Conservation (phyloP, 2,797 vertebrate genomes). For the Oreonectes daqikongensis region DNA sequence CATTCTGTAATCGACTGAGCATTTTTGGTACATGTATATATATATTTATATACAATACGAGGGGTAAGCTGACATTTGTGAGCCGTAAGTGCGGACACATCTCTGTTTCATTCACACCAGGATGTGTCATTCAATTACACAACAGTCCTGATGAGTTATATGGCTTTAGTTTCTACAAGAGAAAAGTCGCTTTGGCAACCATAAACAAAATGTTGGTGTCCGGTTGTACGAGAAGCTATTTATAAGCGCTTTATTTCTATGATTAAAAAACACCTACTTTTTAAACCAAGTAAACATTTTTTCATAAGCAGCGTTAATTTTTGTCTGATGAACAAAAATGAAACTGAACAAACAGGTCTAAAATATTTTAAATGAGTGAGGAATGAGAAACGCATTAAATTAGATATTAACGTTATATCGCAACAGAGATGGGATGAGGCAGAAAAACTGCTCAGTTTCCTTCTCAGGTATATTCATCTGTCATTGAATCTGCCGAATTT, state of each 20-base stretch:
- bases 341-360: conserved; percentile 39
- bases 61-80: conserved; percentile 47
- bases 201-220: conserved; percentile 62
- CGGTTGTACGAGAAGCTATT: conserved; percentile 53
- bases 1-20: conserved; percentile 23
- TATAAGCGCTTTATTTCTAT: conserved; percentile 55
- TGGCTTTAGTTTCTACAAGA: conserved; percentile 69
- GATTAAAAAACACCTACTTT: conserved; percentile 58
- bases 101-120: conserved; percentile 45
- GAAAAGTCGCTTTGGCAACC: conserved; percentile 64
- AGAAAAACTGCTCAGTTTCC: conserved; percentile 16
- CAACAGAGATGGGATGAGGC: conserved; percentile 59
- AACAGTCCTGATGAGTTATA: conserved; percentile 57
- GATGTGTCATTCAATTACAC: conserved; percentile 28
- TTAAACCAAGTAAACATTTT: conserved; percentile 67
- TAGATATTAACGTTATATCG: background rate
- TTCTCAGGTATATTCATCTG: conserved; percentile 18
- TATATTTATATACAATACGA: too few species aligned
- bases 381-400: conserved; percentile 39
- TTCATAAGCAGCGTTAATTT: conserved; percentile 73
- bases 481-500: background rate
- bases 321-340: conserved; percentile 60
- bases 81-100: conserved; percentile 47
- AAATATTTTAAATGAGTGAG: conserved; percentile 56
- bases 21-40: conserved; percentile 39